Conservation (phyloP, 2,888 invertebrate species). For the Girardia tigrina region DNA sequence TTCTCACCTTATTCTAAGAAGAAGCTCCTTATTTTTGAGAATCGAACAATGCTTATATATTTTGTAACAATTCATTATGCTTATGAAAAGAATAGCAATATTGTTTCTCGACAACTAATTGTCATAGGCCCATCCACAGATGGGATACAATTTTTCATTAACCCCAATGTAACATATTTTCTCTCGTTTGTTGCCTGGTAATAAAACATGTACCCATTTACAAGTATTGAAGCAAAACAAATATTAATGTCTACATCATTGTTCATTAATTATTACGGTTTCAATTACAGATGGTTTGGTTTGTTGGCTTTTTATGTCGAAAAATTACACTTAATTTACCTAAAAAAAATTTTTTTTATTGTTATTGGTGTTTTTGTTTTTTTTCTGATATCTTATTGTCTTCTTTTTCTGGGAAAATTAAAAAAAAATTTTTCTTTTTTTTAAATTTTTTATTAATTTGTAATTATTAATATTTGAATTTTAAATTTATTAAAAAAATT, state of each 20-base stretch:
- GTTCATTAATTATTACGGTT: background rate
- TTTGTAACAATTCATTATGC: background rate
- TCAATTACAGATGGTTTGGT: background rate
- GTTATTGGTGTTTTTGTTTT: no score
- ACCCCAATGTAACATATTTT: background rate
- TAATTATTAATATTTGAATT: no score
- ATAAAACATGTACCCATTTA: background rate
- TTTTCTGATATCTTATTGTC: no score
- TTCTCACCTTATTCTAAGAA: background rate
- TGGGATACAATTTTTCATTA: background rate
- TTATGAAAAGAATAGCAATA: background rate
- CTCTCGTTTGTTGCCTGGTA: background rate
- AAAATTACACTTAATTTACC: background rate
- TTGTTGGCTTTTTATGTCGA: background rate
- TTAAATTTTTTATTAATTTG: no score
- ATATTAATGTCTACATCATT: background rate
- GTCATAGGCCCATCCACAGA: background rate
- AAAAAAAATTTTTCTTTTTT: no score
- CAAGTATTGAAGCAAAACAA: background rate
- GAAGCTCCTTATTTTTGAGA: background rate
- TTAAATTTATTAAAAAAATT: no score
- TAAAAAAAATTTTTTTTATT: background rate
- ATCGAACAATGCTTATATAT: no score
- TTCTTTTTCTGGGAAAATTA: no score
- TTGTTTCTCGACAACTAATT: background rate